A percentile compares a stretch with the other conserved stretches of the same genome.
These are phyloP conservation scores for Typhlichthys eigenmanni DNA, from an alignment of 2,797 vertebrate genomes.

Conservation along the genomic window DNA sequence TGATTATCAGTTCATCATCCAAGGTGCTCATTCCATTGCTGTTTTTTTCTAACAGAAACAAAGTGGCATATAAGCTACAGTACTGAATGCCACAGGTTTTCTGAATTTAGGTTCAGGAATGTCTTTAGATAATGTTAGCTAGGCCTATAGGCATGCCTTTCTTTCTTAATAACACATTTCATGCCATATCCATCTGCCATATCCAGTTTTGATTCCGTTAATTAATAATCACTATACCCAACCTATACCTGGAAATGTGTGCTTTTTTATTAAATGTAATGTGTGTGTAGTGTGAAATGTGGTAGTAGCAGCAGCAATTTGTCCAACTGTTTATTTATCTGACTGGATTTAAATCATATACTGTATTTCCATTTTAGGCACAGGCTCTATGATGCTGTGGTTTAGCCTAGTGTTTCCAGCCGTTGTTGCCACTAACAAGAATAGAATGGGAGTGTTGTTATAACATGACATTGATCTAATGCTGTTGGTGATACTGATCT, in stretches of 20 bases:
- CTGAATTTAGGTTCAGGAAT: no score
- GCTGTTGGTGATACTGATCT: conserved; percentile 52
- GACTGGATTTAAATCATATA: conserved; percentile 3
- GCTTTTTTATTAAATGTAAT: no score
- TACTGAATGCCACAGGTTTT: no score
- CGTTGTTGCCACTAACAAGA: conserved; percentile 3
- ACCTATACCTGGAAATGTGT: background rate
- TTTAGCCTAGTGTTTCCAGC: background rate
- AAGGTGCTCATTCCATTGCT: no score
- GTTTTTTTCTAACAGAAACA: no score
- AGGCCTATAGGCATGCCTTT: no score
- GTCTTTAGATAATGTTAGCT: no score
- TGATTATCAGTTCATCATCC: no score
- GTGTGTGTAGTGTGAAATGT: background rate
- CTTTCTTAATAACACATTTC: background rate
- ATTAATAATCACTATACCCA: background rate
- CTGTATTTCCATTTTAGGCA: background rate
- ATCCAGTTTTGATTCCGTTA: background rate
- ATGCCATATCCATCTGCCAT: background rate
- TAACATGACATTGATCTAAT: background rate
- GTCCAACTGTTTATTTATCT: background rate
- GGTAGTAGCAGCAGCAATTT: conserved; percentile 8
- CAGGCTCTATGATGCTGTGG: conserved; percentile 23
- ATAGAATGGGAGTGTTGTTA: background rate
- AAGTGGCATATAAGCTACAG: no score